phyloP scores from a whole-genome alignment of 2,888 invertebrate genomes.

The Himalopsyche kuldschensis region DNA sequence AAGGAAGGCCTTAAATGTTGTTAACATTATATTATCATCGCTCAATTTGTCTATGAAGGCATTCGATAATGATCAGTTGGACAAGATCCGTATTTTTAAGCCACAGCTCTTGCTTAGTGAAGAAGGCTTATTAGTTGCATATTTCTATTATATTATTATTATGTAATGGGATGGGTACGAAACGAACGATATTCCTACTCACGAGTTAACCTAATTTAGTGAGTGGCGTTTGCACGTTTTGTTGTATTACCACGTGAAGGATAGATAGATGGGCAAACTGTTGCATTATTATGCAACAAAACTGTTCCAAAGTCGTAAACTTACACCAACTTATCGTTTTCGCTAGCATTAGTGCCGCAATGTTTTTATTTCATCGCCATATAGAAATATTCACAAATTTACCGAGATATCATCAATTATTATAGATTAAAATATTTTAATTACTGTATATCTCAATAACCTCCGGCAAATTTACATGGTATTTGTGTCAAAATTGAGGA shows the following conservation, averaged over 20 bases:
- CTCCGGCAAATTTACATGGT: too few species aligned
- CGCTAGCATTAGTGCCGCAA: neutral
- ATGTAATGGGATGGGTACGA: neutral
- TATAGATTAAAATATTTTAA: too few species aligned
- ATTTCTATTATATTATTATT: neutral
- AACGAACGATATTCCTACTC: neutral
- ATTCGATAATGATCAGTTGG: too few species aligned
- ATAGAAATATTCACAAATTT: too few species aligned
- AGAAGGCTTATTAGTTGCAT: neutral
- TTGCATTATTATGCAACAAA: neutral
- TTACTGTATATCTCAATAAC: too few species aligned
- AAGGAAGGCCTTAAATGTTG: too few species aligned
- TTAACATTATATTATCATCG: too few species aligned
- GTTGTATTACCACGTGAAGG: conserved; percentile 4
- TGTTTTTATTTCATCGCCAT: too few species aligned
- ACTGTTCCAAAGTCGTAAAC: neutral
- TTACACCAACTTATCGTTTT: neutral
- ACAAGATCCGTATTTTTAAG: neutral
- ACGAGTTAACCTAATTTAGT: conserved; percentile 4
- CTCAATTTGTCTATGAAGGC: too few species aligned
- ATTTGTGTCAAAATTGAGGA: too few species aligned
- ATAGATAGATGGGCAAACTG: neutral
- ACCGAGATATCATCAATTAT: too few species aligned
- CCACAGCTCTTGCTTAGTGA: neutral
- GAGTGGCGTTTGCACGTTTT: neutral